Base-by-base conservation (phyloP, 2,113 vertebrate genomes). In the Dicaeum eximium region DNA sequence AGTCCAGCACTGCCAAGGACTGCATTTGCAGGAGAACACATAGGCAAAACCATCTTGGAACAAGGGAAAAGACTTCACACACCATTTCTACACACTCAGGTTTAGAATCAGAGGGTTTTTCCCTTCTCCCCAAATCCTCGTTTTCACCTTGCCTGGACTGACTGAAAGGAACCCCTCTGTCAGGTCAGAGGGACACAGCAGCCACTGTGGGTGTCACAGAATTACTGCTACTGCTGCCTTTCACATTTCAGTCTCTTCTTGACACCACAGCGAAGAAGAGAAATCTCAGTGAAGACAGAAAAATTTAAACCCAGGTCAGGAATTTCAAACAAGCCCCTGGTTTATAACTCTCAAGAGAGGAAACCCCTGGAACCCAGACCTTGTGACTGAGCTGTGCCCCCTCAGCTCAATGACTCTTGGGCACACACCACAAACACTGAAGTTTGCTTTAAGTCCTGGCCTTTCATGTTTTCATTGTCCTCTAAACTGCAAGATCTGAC, bases 191-290 rank as follows among this genome's bases (percentile, higher is more conserved):
- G 25, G 35, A 30, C 61, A 74, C 20, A 25, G 10, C 42, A 53
- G 8, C 11, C 2, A 1, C 5, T 18, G 47, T 4, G 23, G 28
- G 0, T 11, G 13, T 33, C 4, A 15, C 14, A 54, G 23, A 62
- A 42, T 12, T 37, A 16, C 4, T 65, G 44, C 53, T 18, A 3
- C 42, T 31, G 47, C 35, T 69, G 31, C 28, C 23, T 51, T 33
- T n/a, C 6, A 9, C 18, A 20, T 7, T 51, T 33, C 66, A 50
- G 37, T 24, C n/a, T 66, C 42, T 53, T 67, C 50, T 12, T 33
- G 15, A 37, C 28, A 40, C 9, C 31, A 31, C 37, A 69, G 27
- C 5, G 44, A 33, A 60, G 33, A 64, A 37, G 14, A 45, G n/a
- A 62, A 40, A 69, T 6, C 45, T 44, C 48, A 80, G 31, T 21